These are phyloP conservation scores for Andricus quercusramuli DNA, from an alignment of 2,888 invertebrate genomes.

Conservation along the genomic window DNA sequence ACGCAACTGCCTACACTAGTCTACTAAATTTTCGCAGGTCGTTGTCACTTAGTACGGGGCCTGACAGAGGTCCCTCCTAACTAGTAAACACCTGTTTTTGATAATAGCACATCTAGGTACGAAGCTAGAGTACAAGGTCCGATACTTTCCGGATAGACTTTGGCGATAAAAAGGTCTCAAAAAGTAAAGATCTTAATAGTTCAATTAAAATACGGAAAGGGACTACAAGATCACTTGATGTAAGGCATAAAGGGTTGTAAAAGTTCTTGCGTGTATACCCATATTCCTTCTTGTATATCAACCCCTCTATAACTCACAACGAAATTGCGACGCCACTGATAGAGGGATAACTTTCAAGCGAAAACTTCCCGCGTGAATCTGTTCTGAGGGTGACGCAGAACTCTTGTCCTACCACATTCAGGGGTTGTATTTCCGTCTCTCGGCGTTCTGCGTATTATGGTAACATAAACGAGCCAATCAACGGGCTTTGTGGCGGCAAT, in stretches of 20 bases:
- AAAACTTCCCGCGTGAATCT: constrained; percentile 48
- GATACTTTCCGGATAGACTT: too few relatives aligned
- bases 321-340: constrained; percentile 31
- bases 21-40: too few relatives aligned
- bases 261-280: background rate
- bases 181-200: background rate
- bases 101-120: too few relatives aligned
- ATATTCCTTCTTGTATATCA: constrained; percentile 15
- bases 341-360: constrained; percentile 36
- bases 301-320: constrained; percentile 4
- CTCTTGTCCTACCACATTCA: constrained; percentile 41
- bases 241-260: background rate
- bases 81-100: too few relatives aligned
- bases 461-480: constrained; percentile 75
- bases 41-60: too few relatives aligned
- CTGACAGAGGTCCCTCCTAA: too few relatives aligned
- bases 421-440: constrained; percentile 44
- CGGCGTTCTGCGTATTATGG: constrained; percentile 58
- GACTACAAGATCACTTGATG: background rate
- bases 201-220: constrained; percentile 6
- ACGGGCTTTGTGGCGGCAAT: constrained; percentile 71
- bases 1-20: too few relatives aligned
- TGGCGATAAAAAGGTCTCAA: background rate
- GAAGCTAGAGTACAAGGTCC: too few relatives aligned
- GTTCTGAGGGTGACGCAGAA: constrained; percentile 48